Percentiles rank a stretch among this genome's conserved stretches.
These are phyloP conservation scores for Fistularia commersonii DNA, from an alignment of 2,797 vertebrate genomes.

Conservation along the genomic window DNA sequence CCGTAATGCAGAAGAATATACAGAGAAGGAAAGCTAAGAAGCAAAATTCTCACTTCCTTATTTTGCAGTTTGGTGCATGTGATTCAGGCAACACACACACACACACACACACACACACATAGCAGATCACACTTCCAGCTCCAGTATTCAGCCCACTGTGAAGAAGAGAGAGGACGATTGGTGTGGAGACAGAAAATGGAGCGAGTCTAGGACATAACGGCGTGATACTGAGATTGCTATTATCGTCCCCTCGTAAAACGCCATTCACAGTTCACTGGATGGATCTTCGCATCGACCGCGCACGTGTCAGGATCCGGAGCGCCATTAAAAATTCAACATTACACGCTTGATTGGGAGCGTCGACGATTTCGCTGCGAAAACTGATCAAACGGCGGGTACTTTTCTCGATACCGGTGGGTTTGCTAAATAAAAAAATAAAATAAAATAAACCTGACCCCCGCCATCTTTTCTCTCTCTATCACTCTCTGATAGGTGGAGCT, in stretches of 20 bases:
- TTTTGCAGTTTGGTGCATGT: too few relatives aligned
- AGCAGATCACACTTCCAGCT: too few relatives aligned
- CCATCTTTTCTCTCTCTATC: background rate
- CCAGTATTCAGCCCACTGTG: too few relatives aligned
- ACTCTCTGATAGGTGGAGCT: background rate
- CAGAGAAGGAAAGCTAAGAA: too few relatives aligned
- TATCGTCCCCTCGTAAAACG: background rate
- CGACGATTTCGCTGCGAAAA: conserved; percentile 44
- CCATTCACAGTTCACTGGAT: conserved; percentile 3
- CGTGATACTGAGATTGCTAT: too few relatives aligned
- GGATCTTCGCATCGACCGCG: conserved; percentile 19
- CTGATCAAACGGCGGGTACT: conserved; percentile 45
- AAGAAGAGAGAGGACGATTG: too few relatives aligned
- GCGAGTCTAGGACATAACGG: too few relatives aligned
- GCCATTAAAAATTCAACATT: conserved; percentile 43
- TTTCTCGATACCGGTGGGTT: conserved; percentile 19
- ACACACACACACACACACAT: too few relatives aligned
- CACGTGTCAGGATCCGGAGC: conserved; percentile 10
- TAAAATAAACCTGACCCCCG: conserved; percentile 1
- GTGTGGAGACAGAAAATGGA: conserved; percentile 18
- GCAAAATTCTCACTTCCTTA: too few relatives aligned
- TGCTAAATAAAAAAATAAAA: too few relatives aligned
- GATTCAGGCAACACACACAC: too few relatives aligned
- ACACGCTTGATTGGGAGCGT: conserved; percentile 29
- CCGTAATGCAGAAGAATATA: too few relatives aligned